These are phyloP conservation scores for Alligator sinensis DNA, from an alignment of 2,113 vertebrate genomes.

Conservation along the genomic window DNA sequence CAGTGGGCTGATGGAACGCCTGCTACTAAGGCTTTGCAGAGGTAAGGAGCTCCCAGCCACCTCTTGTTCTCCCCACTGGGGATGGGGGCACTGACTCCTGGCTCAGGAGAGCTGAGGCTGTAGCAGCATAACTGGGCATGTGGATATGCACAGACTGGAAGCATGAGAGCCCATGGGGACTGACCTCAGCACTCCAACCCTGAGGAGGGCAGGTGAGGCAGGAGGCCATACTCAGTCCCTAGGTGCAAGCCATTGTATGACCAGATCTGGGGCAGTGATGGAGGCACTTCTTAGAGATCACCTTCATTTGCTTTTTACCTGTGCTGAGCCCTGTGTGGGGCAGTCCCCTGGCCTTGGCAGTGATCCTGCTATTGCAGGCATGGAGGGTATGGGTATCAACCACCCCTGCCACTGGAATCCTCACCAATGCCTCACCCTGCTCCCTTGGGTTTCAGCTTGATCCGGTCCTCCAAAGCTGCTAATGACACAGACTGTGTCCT, in stretches of 20 bases:
- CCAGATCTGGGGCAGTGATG: too few species aligned
- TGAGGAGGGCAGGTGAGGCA: neutral
- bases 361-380: neutral
- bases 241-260: neutral
- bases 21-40: neutral
- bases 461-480: neutral
- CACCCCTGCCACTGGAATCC: neutral
- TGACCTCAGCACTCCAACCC: too few species aligned
- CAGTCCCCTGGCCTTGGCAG: neutral
- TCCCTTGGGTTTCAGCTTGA: neutral
- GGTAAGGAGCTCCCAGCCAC: neutral
- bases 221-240: neutral
- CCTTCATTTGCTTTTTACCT: neutral
- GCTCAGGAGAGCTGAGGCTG: neutral
- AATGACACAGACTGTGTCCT: neutral
- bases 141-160: neutral
- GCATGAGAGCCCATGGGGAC: neutral
- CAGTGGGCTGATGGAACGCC: neutral
- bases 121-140: too few species aligned
- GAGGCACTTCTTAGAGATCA: too few species aligned
- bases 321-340: neutral
- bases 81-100: neutral
- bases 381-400: neutral
- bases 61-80: neutral
- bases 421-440: neutral